These are phyloP conservation scores for Patagioenas fasciata DNA, from an alignment of 2,113 vertebrate species.

Conservation along the genomic window DNA sequence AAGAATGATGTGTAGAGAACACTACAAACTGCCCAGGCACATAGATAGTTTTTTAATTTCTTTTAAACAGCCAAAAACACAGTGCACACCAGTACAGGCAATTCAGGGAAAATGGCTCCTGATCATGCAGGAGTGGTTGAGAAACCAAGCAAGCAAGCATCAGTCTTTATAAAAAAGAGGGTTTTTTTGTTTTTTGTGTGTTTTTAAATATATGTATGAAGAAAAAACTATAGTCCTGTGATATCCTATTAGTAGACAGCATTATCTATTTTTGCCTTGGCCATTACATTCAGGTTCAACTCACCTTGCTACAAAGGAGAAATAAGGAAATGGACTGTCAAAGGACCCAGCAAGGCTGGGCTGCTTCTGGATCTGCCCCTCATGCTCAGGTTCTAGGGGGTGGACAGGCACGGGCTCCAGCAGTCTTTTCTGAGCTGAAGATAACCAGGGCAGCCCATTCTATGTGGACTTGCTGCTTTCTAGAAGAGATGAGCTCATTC, in stretches of 20 bases:
- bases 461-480: background rate
- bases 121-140: background rate
- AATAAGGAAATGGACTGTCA: accelerated
- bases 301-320: background rate
- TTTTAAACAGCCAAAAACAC: background rate
- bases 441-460: background rate
- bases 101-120: background rate
- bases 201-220: background rate
- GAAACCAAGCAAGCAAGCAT: background rate
- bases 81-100: background rate
- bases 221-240: background rate
- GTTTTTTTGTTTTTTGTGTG: too few relatives aligned
- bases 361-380: background rate
- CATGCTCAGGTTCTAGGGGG: background rate
- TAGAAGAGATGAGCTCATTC: background rate
- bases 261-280: background rate
- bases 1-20: background rate
- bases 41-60: background rate
- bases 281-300: background rate
- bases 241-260: background rate
- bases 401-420: background rate
- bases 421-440: background rate
- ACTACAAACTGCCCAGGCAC: background rate
- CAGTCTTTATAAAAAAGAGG: background rate
- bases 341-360: accelerated